Base-by-base conservation (phyloP, 2,113 vertebrate species). In the Desmodus rotundus region DNA sequence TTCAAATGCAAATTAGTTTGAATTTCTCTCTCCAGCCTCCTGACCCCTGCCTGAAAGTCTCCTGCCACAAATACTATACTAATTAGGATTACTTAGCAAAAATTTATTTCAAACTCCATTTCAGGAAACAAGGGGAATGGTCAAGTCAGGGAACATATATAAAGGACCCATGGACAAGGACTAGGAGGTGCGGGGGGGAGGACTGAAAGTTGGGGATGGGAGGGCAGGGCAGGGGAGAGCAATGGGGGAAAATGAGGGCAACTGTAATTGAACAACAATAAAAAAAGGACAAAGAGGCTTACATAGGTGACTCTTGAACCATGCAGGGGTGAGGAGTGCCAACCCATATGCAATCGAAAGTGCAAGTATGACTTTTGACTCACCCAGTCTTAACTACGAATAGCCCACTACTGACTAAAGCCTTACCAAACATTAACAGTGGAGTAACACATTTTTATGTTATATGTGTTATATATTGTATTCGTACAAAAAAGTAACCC, bases 1-100 rank as follows among this genome's bases (percentile, higher is more conserved):
- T 94, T 72, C 83, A 93, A 91, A 87, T 77, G 91, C 92, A 96
- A 92, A 95, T 89, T 54, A 91, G 94, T n/a, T 89, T 80, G 85
- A 96, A 56, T 94, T 93, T 97, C 95, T 63, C 38, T 76, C 61
- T 65, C 38, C 15, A 4, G 74, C 19, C 9, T 63, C 56, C 10
- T 2, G 33, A 43, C 24, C 36, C 33, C n/a, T 26, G 41, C 68
- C 38, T 50, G 83, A 58, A 89, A 87, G 52, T 73, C 65, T 91
- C 81, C 52, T 26, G 80, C 74, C 38, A 70, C 26, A 74, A 54
- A 72, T 36, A 43, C 61, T 31, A 80, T 7, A 38, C 33, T 54
- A 47, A 81, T 73, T 58, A 74, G 43, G 82, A 11, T 13, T 70
- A 47, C 14, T 26, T 61, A 52, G 45, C 58, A 43, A 73, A 83